Conservation (phyloP, 1,140 invertebrate genomes). For the Plectrocnemia conspersa region DNA sequence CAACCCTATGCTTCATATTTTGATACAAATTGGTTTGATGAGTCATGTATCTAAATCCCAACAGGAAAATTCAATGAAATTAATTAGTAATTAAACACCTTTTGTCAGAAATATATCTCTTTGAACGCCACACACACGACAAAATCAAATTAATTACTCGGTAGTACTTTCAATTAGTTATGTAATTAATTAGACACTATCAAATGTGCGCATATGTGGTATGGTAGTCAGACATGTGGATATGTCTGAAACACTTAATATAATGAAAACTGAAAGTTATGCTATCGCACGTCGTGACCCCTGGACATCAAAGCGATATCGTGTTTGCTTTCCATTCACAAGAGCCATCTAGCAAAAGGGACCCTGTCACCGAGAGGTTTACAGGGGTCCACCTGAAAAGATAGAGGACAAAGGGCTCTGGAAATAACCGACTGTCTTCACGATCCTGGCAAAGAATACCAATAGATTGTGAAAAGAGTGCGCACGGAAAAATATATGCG, state of each 20-base stretch:
- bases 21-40: no score
- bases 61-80: no score
- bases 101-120: no score
- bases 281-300: background rate
- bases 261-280: background rate
- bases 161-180: no score
- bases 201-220: no score
- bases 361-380: slow-evolving; percentile 4
- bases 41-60: no score
- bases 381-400: slow-evolving; percentile 8
- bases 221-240: no score
- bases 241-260: slow-evolving; percentile 4
- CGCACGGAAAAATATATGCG: slow-evolving; percentile 9
- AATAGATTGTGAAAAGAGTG: slow-evolving; percentile 3
- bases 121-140: no score
- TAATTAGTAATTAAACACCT: no score
- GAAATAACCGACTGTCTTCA: slow-evolving; percentile 7
- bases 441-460: background rate
- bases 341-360: slow-evolving; percentile 4
- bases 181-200: no score
- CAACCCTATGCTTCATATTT: no score
- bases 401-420: slow-evolving; percentile 1
- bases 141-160: no score
- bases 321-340: slow-evolving; percentile 7
- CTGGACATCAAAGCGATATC: slow-evolving; percentile 5